Evolutionary conservation across 2,113 vertebrate species (phyloP).

Genomic region (Megaceryle maxima): DNA sequence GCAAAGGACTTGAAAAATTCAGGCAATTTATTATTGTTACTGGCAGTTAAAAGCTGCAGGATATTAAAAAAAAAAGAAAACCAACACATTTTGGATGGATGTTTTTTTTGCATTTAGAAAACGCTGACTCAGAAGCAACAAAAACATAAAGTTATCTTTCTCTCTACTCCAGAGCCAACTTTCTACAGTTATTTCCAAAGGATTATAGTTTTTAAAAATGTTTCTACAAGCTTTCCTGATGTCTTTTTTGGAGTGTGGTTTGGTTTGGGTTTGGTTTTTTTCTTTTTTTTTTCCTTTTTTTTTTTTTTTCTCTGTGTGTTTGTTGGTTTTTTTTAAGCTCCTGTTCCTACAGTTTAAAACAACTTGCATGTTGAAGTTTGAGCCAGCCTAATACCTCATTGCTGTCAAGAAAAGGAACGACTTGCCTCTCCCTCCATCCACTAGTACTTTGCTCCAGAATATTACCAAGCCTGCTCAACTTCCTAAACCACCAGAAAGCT

Average conservation of each 20-base stretch:
- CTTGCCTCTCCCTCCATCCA: neutral
- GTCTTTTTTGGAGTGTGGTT: neutral
- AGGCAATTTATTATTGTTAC: neutral
- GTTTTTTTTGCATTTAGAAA: neutral
- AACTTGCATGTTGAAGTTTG: neutral
- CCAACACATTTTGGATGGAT: neutral
- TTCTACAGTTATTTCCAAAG: neutral
- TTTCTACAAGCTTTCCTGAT: neutral
- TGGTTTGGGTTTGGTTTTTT: too few relatives aligned
- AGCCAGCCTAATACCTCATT: neutral
- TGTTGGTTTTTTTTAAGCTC: neutral
- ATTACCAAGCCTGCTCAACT: neutral
- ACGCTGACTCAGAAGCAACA: neutral
- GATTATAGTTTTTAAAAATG: neutral
- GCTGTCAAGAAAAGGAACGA: neutral
- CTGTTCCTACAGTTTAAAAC: neutral
- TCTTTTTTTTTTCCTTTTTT: neutral
- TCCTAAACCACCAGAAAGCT: neutral
- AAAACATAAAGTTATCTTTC: neutral
- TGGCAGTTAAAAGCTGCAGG: neutral
- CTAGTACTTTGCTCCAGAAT: neutral
- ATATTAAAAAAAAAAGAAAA: neutral
- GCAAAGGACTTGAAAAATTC: neutral
- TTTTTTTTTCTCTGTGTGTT: too few relatives aligned
- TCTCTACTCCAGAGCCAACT: neutral